These are phyloP conservation scores for Cecidostiba fungosa DNA, from an alignment of 2,888 invertebrate species.

Conservation along the genomic window DNA sequence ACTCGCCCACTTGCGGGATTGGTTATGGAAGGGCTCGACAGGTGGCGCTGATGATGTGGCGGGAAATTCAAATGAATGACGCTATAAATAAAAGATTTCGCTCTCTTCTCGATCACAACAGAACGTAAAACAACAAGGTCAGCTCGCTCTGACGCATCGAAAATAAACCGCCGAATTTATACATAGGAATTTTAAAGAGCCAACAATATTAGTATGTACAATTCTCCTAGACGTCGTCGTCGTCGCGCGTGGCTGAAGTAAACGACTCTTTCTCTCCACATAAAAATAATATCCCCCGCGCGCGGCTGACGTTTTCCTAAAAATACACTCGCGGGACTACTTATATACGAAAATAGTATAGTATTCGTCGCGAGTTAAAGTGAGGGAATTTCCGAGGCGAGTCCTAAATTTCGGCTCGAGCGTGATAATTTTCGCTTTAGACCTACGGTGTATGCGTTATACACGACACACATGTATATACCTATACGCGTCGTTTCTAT, in stretches of 20 bases:
- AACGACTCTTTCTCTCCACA: background rate
- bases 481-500: background rate
- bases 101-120: background rate
- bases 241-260: background rate
- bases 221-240: too few species aligned
- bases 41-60: background rate
- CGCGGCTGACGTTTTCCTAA: conserved; percentile 18
- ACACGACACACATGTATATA: too few species aligned
- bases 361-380: background rate
- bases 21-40: background rate
- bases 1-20: background rate
- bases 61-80: background rate
- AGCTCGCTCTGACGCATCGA: too few species aligned
- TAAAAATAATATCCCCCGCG: conserved; percentile 33
- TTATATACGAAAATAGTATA: conserved; percentile 36
- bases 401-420: conserved; percentile 32
- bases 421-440: conserved; percentile 19
- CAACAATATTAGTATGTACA: too few species aligned
- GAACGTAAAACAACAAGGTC: too few species aligned
- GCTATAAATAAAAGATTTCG: background rate
- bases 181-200: too few species aligned
- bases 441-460: background rate
- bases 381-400: conserved; percentile 20
- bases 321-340: conserved; percentile 30
- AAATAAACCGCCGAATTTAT: too few species aligned